A percentile compares a stretch with the other conserved stretches of the same genome.
Evolutionary conservation across 2,797 vertebrate species (phyloP).

Genomic region (Sebastes miniatus): DNA sequence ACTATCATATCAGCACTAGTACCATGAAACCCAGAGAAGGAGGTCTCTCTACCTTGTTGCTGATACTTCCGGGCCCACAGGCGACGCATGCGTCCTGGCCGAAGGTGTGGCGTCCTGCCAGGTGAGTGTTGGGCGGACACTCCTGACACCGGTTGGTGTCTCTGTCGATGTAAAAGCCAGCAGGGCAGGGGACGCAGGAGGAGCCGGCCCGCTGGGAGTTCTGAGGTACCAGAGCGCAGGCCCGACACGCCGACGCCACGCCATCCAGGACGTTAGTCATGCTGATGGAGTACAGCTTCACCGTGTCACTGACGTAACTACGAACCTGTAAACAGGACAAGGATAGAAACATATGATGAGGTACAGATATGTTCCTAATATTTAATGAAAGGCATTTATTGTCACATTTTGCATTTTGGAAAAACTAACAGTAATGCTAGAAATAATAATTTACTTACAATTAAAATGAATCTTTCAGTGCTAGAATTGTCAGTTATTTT

Average conservation of each 20-base stretch:
- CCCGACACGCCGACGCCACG: conserved; percentile 89
- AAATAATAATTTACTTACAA: not conserved
- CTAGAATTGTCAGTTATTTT: not conserved
- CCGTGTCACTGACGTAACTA: conserved; percentile 87
- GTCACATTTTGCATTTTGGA: not conserved
- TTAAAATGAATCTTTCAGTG: rapidly evolving
- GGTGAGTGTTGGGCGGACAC: conserved; percentile 89
- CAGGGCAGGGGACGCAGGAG: conserved; percentile 92
- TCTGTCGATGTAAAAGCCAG: conserved; percentile 92
- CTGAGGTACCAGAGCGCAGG: conserved; percentile 88
- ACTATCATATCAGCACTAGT: not conserved
- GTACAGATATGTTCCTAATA: not conserved
- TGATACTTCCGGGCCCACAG: conserved; percentile 91
- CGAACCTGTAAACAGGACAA: conserved; percentile 79
- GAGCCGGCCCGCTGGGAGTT: conserved; percentile 82
- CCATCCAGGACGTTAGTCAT: conserved; percentile 92
- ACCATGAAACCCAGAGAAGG: not conserved
- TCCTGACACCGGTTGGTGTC: conserved; percentile 90
- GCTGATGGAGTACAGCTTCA: conserved; percentile 93
- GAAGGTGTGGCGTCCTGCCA: conserved; percentile 90
- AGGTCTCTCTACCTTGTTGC: conserved; percentile 82
- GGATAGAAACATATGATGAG: not conserved
- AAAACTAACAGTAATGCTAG: not conserved
- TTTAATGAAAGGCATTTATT: not conserved
- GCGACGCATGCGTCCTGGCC: conserved; percentile 89